phyloP scores from a whole-genome alignment of 1,140 invertebrate species.

The Dinothrombium tinctorium region DNA sequence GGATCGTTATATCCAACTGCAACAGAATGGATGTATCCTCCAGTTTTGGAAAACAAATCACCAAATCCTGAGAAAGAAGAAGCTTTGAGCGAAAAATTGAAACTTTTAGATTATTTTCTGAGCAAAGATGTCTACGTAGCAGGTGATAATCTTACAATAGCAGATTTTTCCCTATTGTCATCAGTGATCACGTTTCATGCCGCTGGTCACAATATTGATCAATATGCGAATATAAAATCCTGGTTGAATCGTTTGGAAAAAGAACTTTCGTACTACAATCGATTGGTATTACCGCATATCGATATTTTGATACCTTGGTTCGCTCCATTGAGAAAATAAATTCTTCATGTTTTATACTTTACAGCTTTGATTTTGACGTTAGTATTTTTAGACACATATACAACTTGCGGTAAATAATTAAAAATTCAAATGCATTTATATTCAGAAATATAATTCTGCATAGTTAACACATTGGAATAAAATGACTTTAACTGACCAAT shows the following conservation, averaged over 20 bases:
- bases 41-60: neutral
- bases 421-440: no score
- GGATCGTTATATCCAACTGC: conserved; percentile 15
- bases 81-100: conserved; percentile 20
- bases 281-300: no score
- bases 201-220: neutral
- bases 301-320: no score
- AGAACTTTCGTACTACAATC: no score
- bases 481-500: no score
- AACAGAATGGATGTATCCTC: neutral
- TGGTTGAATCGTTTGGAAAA: neutral
- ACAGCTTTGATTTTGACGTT: no score
- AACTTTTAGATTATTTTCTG: conserved; percentile 21
- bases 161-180: conserved; percentile 23
- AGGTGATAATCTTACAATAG: conserved; percentile 35
- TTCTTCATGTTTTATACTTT: no score
- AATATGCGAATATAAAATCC: neutral
- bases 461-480: no score
- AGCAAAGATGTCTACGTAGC: conserved; percentile 19
- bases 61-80: conserved; percentile 1
- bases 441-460: no score
- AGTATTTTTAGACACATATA: no score
- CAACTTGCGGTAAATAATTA: no score
- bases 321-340: no score
- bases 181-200: neutral